A percentile compares a stretch with the other conserved stretches of the same genome.
These are phyloP conservation scores for Rhinophrynus dorsalis DNA, from an alignment of 2,797 vertebrate genomes.

Conservation along the genomic window DNA sequence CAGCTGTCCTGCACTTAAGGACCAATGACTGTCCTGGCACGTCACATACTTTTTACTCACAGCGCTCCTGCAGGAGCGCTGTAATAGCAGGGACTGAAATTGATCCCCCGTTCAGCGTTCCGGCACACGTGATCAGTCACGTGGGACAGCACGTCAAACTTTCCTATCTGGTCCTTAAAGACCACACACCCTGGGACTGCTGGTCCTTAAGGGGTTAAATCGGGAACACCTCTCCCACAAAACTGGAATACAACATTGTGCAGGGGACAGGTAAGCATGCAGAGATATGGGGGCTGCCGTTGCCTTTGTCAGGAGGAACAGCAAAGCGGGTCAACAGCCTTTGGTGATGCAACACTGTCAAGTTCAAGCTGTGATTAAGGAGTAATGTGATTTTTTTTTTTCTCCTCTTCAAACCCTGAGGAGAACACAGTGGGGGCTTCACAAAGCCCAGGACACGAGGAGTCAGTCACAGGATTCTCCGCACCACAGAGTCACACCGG, in stretches of 20 bases:
- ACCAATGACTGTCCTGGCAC: too few species aligned
- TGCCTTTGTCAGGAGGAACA: background rate
- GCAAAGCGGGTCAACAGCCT: background rate
- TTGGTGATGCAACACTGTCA: background rate
- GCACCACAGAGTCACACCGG: background rate
- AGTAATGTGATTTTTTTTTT: background rate
- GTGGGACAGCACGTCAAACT: too few species aligned
- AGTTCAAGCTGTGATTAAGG: background rate
- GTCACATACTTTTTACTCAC: too few species aligned
- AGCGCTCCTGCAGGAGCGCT: too few species aligned
- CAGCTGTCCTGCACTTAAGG: too few species aligned
- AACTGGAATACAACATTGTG: background rate
- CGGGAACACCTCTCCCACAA: background rate
- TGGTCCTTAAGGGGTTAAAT: too few species aligned
- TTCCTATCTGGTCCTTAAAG: too few species aligned
- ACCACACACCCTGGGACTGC: too few species aligned
- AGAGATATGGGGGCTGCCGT: background rate
- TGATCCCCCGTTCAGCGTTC: too few species aligned
- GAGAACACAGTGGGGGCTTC: background rate
- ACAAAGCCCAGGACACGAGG: background rate
- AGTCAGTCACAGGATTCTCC: background rate
- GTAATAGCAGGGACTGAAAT: too few species aligned
- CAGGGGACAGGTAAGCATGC: conserved; percentile 14
- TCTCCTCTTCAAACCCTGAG: background rate
- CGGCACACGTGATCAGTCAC: too few species aligned